Evolutionary conservation across 2,888 invertebrate genomes (phyloP).

Genomic region (Cephus sareptanus): DNA sequence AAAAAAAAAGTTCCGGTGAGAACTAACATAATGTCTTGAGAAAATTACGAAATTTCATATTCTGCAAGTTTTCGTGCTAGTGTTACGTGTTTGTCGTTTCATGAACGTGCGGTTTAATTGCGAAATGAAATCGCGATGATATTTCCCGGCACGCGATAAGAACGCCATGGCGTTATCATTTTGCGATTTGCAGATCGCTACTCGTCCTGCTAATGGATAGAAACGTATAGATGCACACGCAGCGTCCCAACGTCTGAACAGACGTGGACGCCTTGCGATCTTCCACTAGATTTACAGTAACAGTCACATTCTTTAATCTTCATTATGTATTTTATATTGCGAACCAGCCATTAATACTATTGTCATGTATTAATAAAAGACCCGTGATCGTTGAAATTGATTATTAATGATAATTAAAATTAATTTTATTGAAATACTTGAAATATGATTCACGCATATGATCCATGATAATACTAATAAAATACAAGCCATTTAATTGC

Average conservation of each 20-base stretch:
- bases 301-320: background rate
- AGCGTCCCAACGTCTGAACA: background rate
- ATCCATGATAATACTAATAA: background rate
- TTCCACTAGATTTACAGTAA: background rate
- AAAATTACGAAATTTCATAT: background rate
- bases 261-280: background rate
- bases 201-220: background rate
- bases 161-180: background rate
- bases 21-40: background rate
- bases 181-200: background rate
- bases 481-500: background rate
- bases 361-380: too few relatives aligned
- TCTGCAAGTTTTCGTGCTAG: background rate
- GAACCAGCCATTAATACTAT: background rate
- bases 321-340: background rate
- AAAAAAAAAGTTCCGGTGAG: background rate
- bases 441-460: background rate
- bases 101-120: background rate
- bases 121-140: background rate
- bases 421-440: background rate
- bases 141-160: background rate
- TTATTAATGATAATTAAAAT: background rate
- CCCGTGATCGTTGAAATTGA: background rate
- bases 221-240: background rate
- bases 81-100: background rate